phyloP scores from a whole-genome alignment of 1,140 invertebrate genomes.

The Lepidostoma basale region DNA sequence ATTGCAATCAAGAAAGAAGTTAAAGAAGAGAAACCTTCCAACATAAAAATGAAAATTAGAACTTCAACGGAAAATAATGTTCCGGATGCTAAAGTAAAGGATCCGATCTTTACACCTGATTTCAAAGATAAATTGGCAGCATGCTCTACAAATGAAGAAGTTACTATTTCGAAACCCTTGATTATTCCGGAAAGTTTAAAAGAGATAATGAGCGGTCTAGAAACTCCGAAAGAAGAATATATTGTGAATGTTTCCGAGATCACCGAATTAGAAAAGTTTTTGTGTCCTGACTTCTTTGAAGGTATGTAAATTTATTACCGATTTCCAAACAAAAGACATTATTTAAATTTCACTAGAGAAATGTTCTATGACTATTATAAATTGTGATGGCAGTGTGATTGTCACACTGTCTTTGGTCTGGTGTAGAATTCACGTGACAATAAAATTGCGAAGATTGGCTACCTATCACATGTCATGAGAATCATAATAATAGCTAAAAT shows the following conservation, averaged over 20 bases:
- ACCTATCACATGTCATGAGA: no score
- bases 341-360: no score
- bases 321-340: no score
- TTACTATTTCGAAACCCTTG: not conserved
- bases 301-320: constrained; percentile 45
- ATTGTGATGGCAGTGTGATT: no score
- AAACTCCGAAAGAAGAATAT: constrained; percentile 56
- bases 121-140: not conserved
- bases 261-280: constrained; percentile 62
- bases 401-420: no score
- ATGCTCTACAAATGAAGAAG: not conserved
- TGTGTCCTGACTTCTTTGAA: constrained; percentile 68
- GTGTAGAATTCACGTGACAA: no score
- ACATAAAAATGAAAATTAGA: not conserved
- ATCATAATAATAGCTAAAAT: no score
- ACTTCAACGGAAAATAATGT: not conserved
- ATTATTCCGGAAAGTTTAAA: constrained; percentile 31
- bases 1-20: not conserved
- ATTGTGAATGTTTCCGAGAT: constrained; percentile 53
- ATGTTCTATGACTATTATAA: no score
- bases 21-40: not conserved
- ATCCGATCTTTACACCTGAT: no score
- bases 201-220: constrained; percentile 41
- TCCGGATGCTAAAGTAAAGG: no score
- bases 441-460: no score